Conservation (phyloP, 2,113 vertebrate genomes). For the Zosterops lateralis region DNA sequence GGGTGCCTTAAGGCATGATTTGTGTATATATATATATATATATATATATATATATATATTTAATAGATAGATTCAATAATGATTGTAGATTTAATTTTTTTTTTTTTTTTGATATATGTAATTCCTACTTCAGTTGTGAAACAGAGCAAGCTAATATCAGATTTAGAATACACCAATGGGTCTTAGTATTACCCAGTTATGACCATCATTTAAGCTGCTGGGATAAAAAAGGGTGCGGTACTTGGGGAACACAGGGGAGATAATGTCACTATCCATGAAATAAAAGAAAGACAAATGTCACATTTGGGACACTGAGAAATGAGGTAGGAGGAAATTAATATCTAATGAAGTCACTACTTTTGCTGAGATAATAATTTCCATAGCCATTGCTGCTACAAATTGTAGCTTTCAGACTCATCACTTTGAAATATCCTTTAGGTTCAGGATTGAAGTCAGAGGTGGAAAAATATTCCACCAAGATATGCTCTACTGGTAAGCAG, state of each 20-base stretch:
- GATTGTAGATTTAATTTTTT: background rate
- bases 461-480: background rate
- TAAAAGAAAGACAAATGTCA: background rate
- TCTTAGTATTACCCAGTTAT: background rate
- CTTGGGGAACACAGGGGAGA: background rate
- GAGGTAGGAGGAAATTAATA: background rate
- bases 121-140: background rate
- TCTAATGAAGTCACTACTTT: background rate
- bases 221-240: background rate
- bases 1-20: background rate
- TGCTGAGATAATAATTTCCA: background rate
- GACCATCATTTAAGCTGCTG: background rate
- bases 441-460: background rate
- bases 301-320: background rate
- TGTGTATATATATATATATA: background rate
- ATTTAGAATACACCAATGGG: background rate
- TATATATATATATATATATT: background rate
- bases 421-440: background rate
- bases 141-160: background rate
- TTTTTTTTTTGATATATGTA: background rate
- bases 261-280: background rate
- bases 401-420: background rate
- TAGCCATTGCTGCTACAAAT: background rate
- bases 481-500: background rate
- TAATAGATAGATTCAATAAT: background rate